Evolutionary conservation across 2,888 invertebrate genomes (phyloP).

Genomic region (Euplagia quadripunctaria): DNA sequence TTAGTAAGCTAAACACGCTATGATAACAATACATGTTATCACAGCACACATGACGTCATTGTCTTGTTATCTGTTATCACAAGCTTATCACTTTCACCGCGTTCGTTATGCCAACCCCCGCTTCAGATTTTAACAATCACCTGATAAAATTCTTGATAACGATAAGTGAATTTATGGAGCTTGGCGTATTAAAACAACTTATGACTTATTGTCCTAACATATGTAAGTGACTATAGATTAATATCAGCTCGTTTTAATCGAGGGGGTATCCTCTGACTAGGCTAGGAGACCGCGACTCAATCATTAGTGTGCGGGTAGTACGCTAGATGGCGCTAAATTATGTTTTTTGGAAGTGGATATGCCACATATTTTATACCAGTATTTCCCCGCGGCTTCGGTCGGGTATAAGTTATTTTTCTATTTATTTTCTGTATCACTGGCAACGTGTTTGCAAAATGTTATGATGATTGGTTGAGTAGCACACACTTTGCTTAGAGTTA

Average conservation of each 20-base stretch:
- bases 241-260: background rate
- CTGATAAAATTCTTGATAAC: constrained; percentile 33
- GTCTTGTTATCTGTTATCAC: constrained; percentile 37
- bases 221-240: background rate
- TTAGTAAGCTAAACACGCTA: constrained; percentile 46
- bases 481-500: background rate
- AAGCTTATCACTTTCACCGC: constrained; percentile 63
- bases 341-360: too few species aligned
- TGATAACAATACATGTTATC: constrained; percentile 42
- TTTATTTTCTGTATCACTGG: too few species aligned
- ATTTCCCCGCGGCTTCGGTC: too few species aligned
- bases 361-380: too few species aligned
- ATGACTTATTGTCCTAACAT: background rate
- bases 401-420: too few species aligned
- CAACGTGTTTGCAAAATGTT: too few species aligned
- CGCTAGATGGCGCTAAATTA: background rate
- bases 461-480: too few species aligned
- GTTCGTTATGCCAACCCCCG: constrained; percentile 15
- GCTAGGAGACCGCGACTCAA: background rate
- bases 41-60: constrained; percentile 37
- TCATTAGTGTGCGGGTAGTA: background rate
- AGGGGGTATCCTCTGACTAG: background rate
- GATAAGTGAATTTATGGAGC: constrained; percentile 15
- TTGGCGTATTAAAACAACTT: background rate
- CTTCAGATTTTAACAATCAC: constrained; percentile 37